Percentiles rank a stretch among this genome's conserved stretches.
Conservation (phyloP, 2,888 invertebrate species). For the Cybosia mesomella region DNA sequence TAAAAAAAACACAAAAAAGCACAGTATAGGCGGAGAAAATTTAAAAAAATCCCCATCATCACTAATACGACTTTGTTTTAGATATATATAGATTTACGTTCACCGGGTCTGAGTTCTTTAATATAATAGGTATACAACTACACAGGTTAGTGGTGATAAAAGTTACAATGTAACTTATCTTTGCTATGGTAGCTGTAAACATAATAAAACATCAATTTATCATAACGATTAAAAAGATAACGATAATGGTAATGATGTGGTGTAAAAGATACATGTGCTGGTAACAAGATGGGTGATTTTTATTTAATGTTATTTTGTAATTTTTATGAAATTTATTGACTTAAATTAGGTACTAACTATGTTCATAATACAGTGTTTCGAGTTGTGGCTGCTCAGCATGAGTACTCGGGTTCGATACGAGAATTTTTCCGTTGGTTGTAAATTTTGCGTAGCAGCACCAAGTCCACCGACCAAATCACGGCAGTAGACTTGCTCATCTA, state of each 20-base stretch:
- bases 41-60: too few species aligned
- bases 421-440: background rate
- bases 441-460: too few species aligned
- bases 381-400: background rate
- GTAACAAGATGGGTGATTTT: background rate
- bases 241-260: slow-evolving; percentile 2
- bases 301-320: slow-evolving; percentile 4
- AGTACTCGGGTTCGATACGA: background rate
- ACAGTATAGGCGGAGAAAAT: too few species aligned
- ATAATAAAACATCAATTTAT: slow-evolving; percentile 5
- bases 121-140: background rate
- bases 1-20: too few species aligned
- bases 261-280: slow-evolving; percentile 1
- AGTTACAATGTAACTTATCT: slow-evolving; percentile 7
- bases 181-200: slow-evolving; percentile 13
- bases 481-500: too few species aligned
- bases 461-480: background rate
- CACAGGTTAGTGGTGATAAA: slow-evolving; percentile 1
- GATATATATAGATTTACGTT: too few species aligned
- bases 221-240: slow-evolving; percentile 10
- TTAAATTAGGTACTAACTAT: background rate
- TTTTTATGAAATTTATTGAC: background rate
- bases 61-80: too few species aligned
- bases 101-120: background rate
- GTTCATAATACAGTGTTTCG: background rate